Base-by-base conservation (phyloP, 2,888 invertebrate genomes). In the Orthonychiurus folsomi region DNA sequence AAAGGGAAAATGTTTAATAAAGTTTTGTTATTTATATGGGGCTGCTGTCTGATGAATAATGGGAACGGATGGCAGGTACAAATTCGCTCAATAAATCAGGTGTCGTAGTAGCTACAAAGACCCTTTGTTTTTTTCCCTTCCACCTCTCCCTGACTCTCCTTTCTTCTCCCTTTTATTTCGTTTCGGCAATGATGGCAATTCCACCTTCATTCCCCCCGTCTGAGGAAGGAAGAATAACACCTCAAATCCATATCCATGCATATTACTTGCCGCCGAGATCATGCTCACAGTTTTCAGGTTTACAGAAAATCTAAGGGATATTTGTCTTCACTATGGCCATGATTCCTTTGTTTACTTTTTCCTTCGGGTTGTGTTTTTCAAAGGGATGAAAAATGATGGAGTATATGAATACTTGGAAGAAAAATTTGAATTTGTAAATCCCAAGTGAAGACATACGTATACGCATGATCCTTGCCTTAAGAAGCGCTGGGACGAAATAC, bases 1-100 rank as follows among this genome's bases (percentile, higher is more conserved):
- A 60, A 15, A 37, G 37, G 37, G 15, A 37, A 37, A 37, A 37
- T 5, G 37, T 63, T 50, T 50, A 57, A 59, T 47, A 57, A 48
- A 24, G 58, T 47, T 26, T 62, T 58, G 59, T 63, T 62, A 61
- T 63, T 62, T 62, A 59, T 62, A 62, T 28, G 50, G 58, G 50
- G 52, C 59, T 50, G 12, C 59, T 50, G 59, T 55, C 25, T 55
- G 47, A 66, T 66, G 68, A 64, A 57, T 66, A 65, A 66, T 65
- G 65, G 62, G 56, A 37, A 24, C 53, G 59, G 61, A 58, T 69
- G 70, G 68, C 70, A 70, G 68, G 62, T 62, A 70, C 68, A 70
- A 70, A 70, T 70, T 67, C 64, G 67, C 63, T 66, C 67, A 65
- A 70, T 70, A 70, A 70, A 70, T 70, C 70, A 70, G 65, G 59